These are phyloP conservation scores for Bombyx mori DNA, from an alignment of 1,140 invertebrate species.

Conservation along the genomic window ASM3026992v2 NC_085109.1:10135001-10135500, in stretches of 20 bases:
- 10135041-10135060: slow-evolving; percentile 60
- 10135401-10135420: slow-evolving; percentile 54
- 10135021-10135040: slow-evolving; percentile 65
- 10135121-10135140: slow-evolving; percentile 40
- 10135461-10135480: background rate
- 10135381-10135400: slow-evolving; percentile 51
- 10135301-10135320: slow-evolving; percentile 37
- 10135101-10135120: slow-evolving; percentile 37
- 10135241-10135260: slow-evolving; percentile 66
- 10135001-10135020: slow-evolving; percentile 63
- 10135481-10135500: background rate
- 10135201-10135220: slow-evolving; percentile 53
- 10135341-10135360: slow-evolving; percentile 47
- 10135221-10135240: slow-evolving; percentile 70
- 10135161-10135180: no score
- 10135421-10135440: slow-evolving; percentile 19
- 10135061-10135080: slow-evolving; percentile 58
- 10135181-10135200: slow-evolving; percentile 60
- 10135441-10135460: slow-evolving; percentile 5
- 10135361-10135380: slow-evolving; percentile 44
- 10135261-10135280: slow-evolving; percentile 57
- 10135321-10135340: slow-evolving; percentile 29
- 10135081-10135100: slow-evolving; percentile 64
- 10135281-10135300: slow-evolving; percentile 46
- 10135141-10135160: slow-evolving; percentile 47